Conservation (phyloP, 2,797 vertebrate genomes). For the Heteromormyrus szaboi region DNA sequence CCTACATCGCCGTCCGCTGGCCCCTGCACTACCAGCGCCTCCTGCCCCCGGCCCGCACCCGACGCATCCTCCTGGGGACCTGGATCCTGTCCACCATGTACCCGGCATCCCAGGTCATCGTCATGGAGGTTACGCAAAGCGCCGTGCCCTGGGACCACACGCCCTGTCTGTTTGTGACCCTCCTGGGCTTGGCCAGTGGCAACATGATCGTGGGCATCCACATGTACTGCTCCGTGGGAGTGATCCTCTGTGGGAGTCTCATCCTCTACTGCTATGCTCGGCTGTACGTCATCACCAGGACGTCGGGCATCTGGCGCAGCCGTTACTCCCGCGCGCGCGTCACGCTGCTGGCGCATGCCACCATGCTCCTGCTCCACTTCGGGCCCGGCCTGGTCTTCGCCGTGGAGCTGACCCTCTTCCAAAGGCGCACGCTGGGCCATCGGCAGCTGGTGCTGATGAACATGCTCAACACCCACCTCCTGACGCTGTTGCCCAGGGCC, state of each 20-base stretch:
- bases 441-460: constrained; percentile 58
- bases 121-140: constrained; percentile 37
- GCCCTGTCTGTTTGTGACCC: constrained; percentile 58
- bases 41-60: constrained; percentile 48
- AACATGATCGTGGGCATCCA: constrained; percentile 38
- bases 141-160: constrained; percentile 2
- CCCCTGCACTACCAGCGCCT: constrained; percentile 62
- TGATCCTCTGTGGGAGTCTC: constrained; percentile 53
- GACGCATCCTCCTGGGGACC: constrained; percentile 48
- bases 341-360: constrained; percentile 62
- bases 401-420: constrained; percentile 53
- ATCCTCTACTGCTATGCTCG: constrained; percentile 69
- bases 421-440: constrained; percentile 26
- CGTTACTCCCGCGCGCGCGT: constrained; percentile 67
- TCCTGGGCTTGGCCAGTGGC: constrained; percentile 38
- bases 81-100: constrained; percentile 62
- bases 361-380: constrained; percentile 67
- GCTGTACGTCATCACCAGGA: constrained; percentile 67
- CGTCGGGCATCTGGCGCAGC: constrained; percentile 65
- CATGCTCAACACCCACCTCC: constrained; percentile 58
- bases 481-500: constrained; percentile 65
- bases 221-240: constrained; percentile 51
- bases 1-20: constrained; percentile 68
- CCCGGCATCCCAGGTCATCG: constrained; percentile 54
- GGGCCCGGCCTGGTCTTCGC: constrained; percentile 60